phyloP scores from a whole-genome alignment of 2,888 invertebrate species.

The Tetragonisca angustula region DNA sequence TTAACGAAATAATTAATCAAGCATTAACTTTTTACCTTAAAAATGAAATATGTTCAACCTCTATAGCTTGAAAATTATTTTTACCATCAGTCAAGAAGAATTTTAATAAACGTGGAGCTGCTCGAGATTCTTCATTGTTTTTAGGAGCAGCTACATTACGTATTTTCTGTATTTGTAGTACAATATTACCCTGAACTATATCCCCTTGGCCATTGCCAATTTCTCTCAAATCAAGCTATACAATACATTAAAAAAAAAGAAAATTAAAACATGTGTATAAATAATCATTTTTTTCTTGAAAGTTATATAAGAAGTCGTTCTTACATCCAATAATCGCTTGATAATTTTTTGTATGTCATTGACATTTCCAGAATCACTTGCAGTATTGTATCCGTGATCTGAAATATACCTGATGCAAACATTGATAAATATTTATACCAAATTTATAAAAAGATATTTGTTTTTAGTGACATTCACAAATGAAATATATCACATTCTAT shows the following conservation, averaged over 20 bases:
- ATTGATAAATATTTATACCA: constrained; percentile 29
- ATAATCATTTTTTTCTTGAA: background rate
- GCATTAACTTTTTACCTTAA: constrained; percentile 84
- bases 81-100: constrained; percentile 94
- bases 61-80: constrained; percentile 90
- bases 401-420: constrained; percentile 88
- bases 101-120: constrained; percentile 93
- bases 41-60: constrained; percentile 89
- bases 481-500: constrained; percentile 17
- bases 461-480: constrained; percentile 12
- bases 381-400: constrained; percentile 88
- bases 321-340: constrained; percentile 90
- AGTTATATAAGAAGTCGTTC: constrained; percentile 70
- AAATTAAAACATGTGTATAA: background rate
- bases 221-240: constrained; percentile 91
- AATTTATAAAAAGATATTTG: constrained; percentile 15
- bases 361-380: constrained; percentile 88
- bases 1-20: background rate
- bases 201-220: constrained; percentile 88
- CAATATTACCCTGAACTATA: constrained; percentile 84
- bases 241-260: constrained; percentile 10
- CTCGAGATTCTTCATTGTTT: constrained; percentile 93
- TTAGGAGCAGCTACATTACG: constrained; percentile 96
- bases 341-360: constrained; percentile 88
- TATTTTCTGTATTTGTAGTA: constrained; percentile 94